Evolutionary conservation across 1,140 invertebrate species (phyloP), one percentile per base, ranked within the genome.

Genomic region (Heliconius hermathena): DNA sequence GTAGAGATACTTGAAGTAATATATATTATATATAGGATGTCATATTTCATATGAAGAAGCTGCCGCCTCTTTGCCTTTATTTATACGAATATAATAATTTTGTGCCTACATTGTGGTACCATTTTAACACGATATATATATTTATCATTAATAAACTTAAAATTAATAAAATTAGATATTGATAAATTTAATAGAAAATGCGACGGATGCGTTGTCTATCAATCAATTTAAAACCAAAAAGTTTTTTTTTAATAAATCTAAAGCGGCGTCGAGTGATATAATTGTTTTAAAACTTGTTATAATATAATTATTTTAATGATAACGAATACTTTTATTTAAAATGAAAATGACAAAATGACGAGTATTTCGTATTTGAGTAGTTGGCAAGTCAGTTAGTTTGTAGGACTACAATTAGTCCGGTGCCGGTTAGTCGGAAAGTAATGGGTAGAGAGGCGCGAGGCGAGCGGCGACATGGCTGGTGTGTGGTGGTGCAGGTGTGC

Each of bases 401-500:
- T 8, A 20, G n/a, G 8, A 18, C 16, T 54, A 54, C 20, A 54
- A 54, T 54, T 54, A 54, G 71, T 74, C 74, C 26, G 74, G 74
- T 75, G 52, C 29, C 41, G 52, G 41, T 75, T 72, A 41, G 71
- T 72, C 36, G 71, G 29, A 75, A 80, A 71, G 78, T 77, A 77
- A 72, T 73, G 82, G 77, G 57, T 80, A 76, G 71, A 73, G 74
- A 81, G 78, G 66, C 76, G 76, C 70, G 29, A 71, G 70, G 70
- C 60, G 88, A 80, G 84, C 84, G 83, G 86, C 83, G 83, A 88
- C 88, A 89, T 89, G 88, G 87, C 89, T 88, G 88, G 90, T 90
- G 89, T 93, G 89, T 90, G 92, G 89, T 90, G 91, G 90, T 90
- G 92, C 97, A 99, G 98, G 98, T 99, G 96, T 99, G 98, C 97